phyloP scores from a whole-genome alignment of 2,113 vertebrate species.

The Lycaon pictus region DNA sequence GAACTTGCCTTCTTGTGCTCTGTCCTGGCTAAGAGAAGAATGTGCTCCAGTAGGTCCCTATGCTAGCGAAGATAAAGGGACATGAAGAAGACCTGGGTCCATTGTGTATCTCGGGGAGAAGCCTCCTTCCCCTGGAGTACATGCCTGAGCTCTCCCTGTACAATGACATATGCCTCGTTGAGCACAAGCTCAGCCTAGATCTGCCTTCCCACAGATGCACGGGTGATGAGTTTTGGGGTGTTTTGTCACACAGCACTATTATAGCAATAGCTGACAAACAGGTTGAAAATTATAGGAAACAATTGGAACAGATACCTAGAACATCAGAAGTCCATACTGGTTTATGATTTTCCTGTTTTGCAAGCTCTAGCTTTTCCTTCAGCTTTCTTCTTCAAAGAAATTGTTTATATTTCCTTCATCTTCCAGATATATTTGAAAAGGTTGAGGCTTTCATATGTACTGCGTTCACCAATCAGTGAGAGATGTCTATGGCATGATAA shows the following conservation, averaged over 20 bases:
- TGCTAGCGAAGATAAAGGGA: neutral
- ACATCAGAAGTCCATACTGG: neutral
- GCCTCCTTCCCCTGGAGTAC: conserved; percentile 85
- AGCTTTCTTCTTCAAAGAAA: neutral
- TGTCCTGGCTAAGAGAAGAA: neutral
- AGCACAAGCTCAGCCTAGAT: neutral
- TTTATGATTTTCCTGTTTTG: neutral
- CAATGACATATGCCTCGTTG: conserved; percentile 79
- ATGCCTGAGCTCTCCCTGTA: conserved; percentile 86
- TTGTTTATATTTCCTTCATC: neutral
- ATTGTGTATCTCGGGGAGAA: neutral
- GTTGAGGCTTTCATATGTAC: neutral
- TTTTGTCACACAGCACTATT: neutral
- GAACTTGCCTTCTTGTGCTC: neutral
- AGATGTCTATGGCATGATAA: neutral
- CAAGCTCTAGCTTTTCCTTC: neutral
- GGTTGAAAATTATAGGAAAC: neutral
- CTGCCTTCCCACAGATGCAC: neutral
- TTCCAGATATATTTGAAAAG: neutral
- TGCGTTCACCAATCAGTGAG: neutral
- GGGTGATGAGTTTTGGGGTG: neutral
- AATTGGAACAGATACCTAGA: neutral
- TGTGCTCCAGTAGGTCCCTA: too few relatives aligned
- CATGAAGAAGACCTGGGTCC: neutral
- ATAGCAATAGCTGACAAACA: neutral